Evolutionary conservation across 2,797 vertebrate genomes (phyloP), one percentile per base, ranked within the genome.

Genomic region (Cossypha caffra): DNA sequence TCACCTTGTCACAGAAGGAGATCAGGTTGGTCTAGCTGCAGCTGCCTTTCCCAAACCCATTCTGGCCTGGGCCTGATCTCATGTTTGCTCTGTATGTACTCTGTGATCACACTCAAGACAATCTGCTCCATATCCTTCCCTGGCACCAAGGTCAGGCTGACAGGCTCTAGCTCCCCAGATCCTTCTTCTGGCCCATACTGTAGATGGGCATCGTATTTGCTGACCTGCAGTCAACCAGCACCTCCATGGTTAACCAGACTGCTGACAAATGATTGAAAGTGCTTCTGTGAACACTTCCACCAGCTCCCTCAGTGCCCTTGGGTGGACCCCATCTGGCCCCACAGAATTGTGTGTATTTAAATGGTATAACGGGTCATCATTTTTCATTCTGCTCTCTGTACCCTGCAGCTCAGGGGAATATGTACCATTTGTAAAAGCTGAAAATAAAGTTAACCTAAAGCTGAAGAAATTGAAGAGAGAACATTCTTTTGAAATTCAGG

Each of bases 21-120:
- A 26, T 68, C 23, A 20, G 42, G 8, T 25, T 31, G 14, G 31
- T 42, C 8, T 78, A 48, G 40, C 3, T 48, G 48, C 33, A 73
- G 20, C 17, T 57, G 54, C 33, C 18, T 73, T 77, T 77, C 77
- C 25, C 43, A 62, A 74, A 82, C 4, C 13, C 5, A 4, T 18
- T 2, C 14, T 88, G 68, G 17, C 25, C 25, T 64, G 45, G 13
- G 6, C 61, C 43, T 21, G n/a, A 47, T 38, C 23, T 5, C 25
- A 4, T 37, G 15, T 16, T 64, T 72, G 23, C 23, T 26, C 31
- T 37, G 24, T 47, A 15, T 0, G 0, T 79, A 24, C 28, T 4
- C 3, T 1, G 3, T 43, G 35, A 11, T 54, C 51, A 18, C 45
- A 42, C 18, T 52, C 33, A 35, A 2, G 35, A 10, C 18, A 29